Evolutionary conservation across 2,797 vertebrate species (phyloP).

Genomic region (Manis pentadactyla): DNA sequence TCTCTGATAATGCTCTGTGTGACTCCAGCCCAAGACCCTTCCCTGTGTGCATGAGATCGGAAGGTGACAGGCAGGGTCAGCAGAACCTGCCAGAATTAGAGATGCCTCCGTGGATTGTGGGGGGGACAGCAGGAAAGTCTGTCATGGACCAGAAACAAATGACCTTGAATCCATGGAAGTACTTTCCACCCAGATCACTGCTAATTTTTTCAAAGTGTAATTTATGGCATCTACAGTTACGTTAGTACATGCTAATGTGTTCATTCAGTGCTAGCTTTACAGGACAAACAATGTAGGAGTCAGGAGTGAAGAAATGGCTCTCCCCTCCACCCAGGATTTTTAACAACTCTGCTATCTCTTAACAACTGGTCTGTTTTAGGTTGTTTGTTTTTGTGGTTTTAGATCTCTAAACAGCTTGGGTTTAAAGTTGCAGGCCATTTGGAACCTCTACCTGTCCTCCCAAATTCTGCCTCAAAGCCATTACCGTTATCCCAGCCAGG

Average conservation of each 20-base stretch:
- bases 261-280: neutral
- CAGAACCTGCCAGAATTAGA: constrained; percentile 40
- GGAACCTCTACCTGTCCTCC: neutral
- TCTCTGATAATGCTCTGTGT: constrained; percentile 11
- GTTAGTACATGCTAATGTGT: neutral
- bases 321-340: neutral
- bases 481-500: neutral
- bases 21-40: constrained; percentile 60
- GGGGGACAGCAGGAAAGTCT: constrained; percentile 48
- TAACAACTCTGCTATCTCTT: neutral
- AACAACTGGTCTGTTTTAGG: neutral
- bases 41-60: neutral
- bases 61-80: constrained; percentile 64
- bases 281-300: neutral
- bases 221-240: neutral
- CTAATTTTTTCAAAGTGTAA: neutral
- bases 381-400: neutral
- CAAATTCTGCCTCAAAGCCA: neutral
- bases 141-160: constrained; percentile 54
- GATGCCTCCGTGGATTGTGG: constrained; percentile 59
- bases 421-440: neutral
- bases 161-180: constrained; percentile 21
- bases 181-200: neutral
- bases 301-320: neutral
- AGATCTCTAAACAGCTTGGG: neutral